Percentiles rank a stretch among this genome's conserved stretches.
phyloP scores from a whole-genome alignment of 2,797 vertebrate genomes.

The Acanthornis magna region DNA sequence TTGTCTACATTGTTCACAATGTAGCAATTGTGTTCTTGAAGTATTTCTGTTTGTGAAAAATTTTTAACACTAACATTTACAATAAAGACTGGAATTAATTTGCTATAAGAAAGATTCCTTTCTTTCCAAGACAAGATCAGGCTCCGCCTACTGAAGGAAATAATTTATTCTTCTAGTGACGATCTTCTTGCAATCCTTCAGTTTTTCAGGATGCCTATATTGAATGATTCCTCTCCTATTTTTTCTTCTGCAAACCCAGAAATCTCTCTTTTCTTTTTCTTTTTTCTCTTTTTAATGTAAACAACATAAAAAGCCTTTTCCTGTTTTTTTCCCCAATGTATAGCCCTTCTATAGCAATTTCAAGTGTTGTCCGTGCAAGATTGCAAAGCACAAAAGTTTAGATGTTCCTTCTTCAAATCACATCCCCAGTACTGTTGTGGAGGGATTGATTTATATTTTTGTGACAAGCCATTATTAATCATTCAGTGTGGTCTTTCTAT shows the following conservation, averaged over 20 bases:
- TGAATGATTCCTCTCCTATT: not conserved
- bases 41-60: not conserved
- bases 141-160: not conserved
- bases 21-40: not conserved
- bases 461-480: not conserved
- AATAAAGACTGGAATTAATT: not conserved
- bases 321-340: accelerated
- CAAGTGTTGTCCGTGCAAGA: not conserved
- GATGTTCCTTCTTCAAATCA: not conserved
- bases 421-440: not conserved
- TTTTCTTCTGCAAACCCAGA: not conserved
- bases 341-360: not conserved
- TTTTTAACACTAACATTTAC: not conserved
- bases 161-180: not conserved
- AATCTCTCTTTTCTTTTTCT: not conserved
- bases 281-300: not conserved
- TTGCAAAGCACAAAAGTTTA: not conserved
- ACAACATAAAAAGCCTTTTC: not conserved
- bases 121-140: not conserved
- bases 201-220: not conserved
- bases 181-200: not conserved
- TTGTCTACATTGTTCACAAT: too few relatives aligned
- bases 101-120: not conserved
- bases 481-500: not conserved
- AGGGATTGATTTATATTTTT: not conserved